Evolutionary conservation across 2,888 invertebrate species (phyloP), one percentile per base, ranked within the genome.

Genomic region (Platypus cylindrus): DNA sequence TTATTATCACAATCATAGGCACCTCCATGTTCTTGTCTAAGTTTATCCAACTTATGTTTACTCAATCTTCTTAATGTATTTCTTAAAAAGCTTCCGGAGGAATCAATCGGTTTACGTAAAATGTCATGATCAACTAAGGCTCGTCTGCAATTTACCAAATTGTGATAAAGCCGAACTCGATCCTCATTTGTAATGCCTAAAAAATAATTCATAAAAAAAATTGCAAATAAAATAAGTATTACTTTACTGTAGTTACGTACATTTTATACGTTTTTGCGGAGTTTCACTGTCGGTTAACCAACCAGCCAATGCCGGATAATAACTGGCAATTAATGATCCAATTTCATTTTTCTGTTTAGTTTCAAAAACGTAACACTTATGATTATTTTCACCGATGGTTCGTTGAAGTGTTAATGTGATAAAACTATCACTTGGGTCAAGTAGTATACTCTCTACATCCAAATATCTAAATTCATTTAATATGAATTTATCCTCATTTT

Each of bases 281-380:
- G 71, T 68, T 53, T 77, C 77, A 47, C 69, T 81, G 52, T 86
- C 85, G 0, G 79, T 78, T 34, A 86, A 72, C 68, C 85, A 85
- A 40, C 76, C 79, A 1, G 85, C 87, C 31, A 91, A 67, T 5
- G 76, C 68, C 0, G 91, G 89, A 50, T 81, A 89, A 59, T 94
- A 94, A 23, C 89, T 86, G 5, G 90, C 86, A 54, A 93, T 89
- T 28, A 93, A 64, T 52, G 86, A 85, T 1, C 90, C 93, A 30
- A 94, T 87, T 63, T 93, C 93, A 50, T 81, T 78, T 60, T 91
- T 90, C 52, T 87, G 84, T 1, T 73, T 62, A 0, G 90, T 90
- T 60, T 93, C 93, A 52, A 94, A 84, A 12, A 93, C 91, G 59
- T 90, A 91, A 62, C 90, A 91, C 52, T 86, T 84, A 55, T 80